Evolutionary conservation across 2,888 invertebrate genomes (phyloP), one percentile per base, ranked within the genome.

Genomic region (Drosophila quasianomalipes): DNA sequence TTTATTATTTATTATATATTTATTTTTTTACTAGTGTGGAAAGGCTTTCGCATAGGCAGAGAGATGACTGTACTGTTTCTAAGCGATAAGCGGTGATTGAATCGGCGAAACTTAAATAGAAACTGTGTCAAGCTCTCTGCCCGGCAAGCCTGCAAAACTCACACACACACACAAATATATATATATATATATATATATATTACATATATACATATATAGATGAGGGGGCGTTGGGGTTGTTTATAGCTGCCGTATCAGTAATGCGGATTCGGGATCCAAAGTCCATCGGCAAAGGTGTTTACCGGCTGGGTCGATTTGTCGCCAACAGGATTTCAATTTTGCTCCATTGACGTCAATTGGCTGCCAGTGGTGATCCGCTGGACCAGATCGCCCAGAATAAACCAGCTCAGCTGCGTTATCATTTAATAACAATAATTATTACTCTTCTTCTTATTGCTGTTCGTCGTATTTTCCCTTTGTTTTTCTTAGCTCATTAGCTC

Each of bases 261-360:
- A 41, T 52, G 37, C 72, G 39, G 51, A 67, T 67, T 58, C 41
- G 49, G 59, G 26, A 51, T 74, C 31, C 85, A 77, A 87, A 85
- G 85, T 85, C 90, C 80, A 63, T 44, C 59, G 70, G 63, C 65
- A 81, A 79, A 85, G 90, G 85, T 89, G 85, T 87, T 85, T 89
- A 85, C 90, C 81, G 84, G 71, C 64, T 53, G 59, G 10, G 12
- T 69, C 55, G 69, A 16, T 26, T 35, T 26, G 76, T 74, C 71
- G 76, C 55, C 85, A 70, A 62, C 85, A 85, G 85, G 85, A 85
- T 85, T 74, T 87, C 62, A 62, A 51, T 47, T 55, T 51, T 54
- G 61, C 65, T 64, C 79, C 70, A 85, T 85, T 85, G 85, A 85
- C 85, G 85, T 85, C 85, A 85, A 88, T 82, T 31, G 74, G 30